phyloP scores from a whole-genome alignment of 2,797 vertebrate species.

The Orestias chungarensis region DNA sequence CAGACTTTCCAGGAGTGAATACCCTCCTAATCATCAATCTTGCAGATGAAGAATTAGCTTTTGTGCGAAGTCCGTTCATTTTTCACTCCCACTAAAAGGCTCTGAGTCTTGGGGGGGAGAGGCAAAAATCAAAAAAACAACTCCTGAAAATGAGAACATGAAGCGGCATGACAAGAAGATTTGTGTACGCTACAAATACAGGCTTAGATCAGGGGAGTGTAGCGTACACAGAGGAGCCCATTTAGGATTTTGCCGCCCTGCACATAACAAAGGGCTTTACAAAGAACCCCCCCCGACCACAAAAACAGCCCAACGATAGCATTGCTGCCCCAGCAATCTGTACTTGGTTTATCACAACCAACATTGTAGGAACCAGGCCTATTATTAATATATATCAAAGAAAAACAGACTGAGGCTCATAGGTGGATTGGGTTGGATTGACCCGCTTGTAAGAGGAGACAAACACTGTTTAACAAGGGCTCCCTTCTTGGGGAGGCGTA shows the following conservation, averaged over 20 bases:
- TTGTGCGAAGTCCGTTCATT: constrained; percentile 30
- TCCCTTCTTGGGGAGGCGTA: constrained; percentile 49
- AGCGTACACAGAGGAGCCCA: constrained; percentile 64
- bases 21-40: constrained; percentile 41
- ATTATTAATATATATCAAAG: constrained; percentile 74
- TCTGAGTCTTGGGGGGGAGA: constrained; percentile 32
- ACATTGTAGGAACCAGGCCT: constrained; percentile 69
- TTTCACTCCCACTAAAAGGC: constrained; percentile 22
- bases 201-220: constrained; percentile 55
- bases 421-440: constrained; percentile 37
- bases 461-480: constrained; percentile 62
- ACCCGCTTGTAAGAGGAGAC: constrained; percentile 59
- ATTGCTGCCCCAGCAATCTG: constrained; percentile 64
- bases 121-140: no score
- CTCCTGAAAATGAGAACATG: constrained; percentile 49
- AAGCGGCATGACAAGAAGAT: constrained; percentile 63
- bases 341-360: constrained; percentile 73
- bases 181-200: constrained; percentile 73
- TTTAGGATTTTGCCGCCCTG: constrained; percentile 52
- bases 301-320: constrained; percentile 43
- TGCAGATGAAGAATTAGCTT: constrained; percentile 30
- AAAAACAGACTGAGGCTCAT: constrained; percentile 55
- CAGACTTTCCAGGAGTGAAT: constrained; percentile 24
- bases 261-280: constrained; percentile 60
- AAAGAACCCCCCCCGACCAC: constrained; percentile 48